phyloP scores from a whole-genome alignment of 2,113 vertebrate species.

The Orcinus orca region DNA sequence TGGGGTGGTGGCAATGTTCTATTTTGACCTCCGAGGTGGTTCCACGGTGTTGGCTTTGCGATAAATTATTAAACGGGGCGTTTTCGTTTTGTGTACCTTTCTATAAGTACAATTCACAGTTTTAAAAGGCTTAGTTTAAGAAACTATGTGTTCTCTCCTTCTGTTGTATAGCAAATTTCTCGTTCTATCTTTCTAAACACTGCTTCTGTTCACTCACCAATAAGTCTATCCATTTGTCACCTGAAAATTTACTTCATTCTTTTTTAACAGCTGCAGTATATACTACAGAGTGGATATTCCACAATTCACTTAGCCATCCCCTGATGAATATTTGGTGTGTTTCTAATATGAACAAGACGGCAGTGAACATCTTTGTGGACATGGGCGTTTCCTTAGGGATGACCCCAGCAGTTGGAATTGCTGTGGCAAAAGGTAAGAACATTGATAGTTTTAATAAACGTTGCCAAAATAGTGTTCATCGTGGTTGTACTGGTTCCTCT shows the following conservation, averaged over 20 bases:
- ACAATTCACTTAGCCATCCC: not conserved
- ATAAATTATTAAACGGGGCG: not conserved
- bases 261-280: not conserved
- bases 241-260: not conserved
- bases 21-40: not conserved
- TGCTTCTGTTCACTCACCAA: not conserved
- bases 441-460: not conserved
- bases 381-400: accelerated
- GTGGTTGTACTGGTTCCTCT: not conserved
- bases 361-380: not conserved
- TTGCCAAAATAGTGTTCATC: not conserved
- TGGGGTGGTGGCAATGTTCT: not conserved
- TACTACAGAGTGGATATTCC: no score
- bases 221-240: not conserved
- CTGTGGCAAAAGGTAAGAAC: not conserved
- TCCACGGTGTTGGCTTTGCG: accelerated
- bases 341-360: not conserved
- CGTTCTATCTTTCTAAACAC: not conserved
- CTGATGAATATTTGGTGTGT: not conserved
- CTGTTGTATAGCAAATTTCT: not conserved
- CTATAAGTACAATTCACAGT: not conserved
- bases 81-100: not conserved
- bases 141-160: not conserved
- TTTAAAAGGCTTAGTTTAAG: not conserved
- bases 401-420: not conserved